Base-by-base conservation (phyloP, 2,888 invertebrate species). In the Tortrix viridana region DNA sequence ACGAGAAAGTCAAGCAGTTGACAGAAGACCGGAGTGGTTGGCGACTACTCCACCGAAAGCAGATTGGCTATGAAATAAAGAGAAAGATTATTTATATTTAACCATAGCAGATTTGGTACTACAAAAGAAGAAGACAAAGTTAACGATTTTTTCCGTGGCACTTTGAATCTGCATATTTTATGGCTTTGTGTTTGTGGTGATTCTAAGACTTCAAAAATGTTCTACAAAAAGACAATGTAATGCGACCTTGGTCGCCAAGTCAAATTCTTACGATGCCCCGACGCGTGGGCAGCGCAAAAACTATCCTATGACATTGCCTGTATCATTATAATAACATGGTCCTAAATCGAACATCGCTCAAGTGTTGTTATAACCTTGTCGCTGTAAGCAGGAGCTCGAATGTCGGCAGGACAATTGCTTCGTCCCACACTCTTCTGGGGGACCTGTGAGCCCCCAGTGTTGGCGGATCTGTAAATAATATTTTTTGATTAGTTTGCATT, bases 241-340 rank as follows among this genome's bases (percentile, higher is more conserved):
- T 62, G 53, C 74, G 82, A 89, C 91, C 90, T 90, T 91, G 89
- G 76, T 68, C 74, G 81, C 85, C 84, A 89, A 91, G 89, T 89
- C 89, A 85, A 91, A 90, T 90, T 89, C 89, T 90, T 90, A 81
- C 79, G 85, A 88, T 86, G 85, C 80, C 84, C 72, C 74, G 77
- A 70, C 71, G 85, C 78, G 91, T 91, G 88, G 90, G 91, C 85
- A 84, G 75, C 80, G 86, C 89, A 91, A 92, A 92, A 91, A 92
- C 90, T 92, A 84, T 91, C 88, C 88, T 89, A 86, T 89, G 88
- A 89, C 89, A 89, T 89, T 92, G 89, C 79, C 63, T 64, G 58
- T 65, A 18, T 64, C 68, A 77, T 38, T 73, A 71, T 14, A 73
- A 9, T 50, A 65, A 88, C 84, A 89, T 54, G 71, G 89, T 89